phyloP scores from a whole-genome alignment of 1,140 invertebrate genomes.

The Hypothenemus hampei region DNA sequence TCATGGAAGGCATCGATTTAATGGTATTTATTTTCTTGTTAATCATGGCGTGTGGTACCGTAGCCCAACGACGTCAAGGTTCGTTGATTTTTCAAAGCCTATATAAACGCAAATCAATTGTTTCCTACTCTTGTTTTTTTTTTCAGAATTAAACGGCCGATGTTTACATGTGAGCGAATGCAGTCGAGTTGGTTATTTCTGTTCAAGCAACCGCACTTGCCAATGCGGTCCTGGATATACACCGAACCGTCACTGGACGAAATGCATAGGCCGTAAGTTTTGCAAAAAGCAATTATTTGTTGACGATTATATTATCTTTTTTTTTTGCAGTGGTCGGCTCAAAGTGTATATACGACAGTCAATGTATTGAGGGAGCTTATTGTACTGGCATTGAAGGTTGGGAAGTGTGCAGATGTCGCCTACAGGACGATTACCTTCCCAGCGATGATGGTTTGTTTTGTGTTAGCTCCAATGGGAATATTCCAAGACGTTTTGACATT shows the following conservation, averaged over 20 bases:
- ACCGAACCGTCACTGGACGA: slow-evolving; percentile 2
- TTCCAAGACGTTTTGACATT: too few relatives aligned
- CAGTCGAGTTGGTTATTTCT: slow-evolving; percentile 9
- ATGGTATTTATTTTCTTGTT: slow-evolving; percentile 4
- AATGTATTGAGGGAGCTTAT: slow-evolving; percentile 25
- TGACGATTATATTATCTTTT: background rate
- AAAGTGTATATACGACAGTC: slow-evolving; percentile 19
- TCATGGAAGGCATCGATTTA: slow-evolving; percentile 18
- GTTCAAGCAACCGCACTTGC: slow-evolving; percentile 15
- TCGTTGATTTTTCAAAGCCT: slow-evolving; percentile 2
- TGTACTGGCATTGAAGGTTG: slow-evolving; percentile 11
- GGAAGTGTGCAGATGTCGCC: slow-evolving; percentile 9
- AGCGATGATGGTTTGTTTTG: slow-evolving; percentile 14
- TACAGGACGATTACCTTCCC: slow-evolving; percentile 10
- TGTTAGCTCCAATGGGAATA: too few relatives aligned
- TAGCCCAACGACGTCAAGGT: slow-evolving; percentile 12
- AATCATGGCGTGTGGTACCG: slow-evolving; percentile 1
- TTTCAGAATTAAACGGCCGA: slow-evolving; percentile 11
- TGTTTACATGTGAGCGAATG: slow-evolving; percentile 8
- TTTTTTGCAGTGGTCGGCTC: slow-evolving; percentile 11
- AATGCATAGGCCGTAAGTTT: slow-evolving; percentile 21
- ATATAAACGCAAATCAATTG: background rate
- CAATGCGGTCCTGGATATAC: slow-evolving; percentile 7
- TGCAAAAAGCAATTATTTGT: background rate
- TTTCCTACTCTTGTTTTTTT: background rate